phyloP scores from a whole-genome alignment of 2,113 vertebrate species.

The Dasyurus viverrinus region DNA sequence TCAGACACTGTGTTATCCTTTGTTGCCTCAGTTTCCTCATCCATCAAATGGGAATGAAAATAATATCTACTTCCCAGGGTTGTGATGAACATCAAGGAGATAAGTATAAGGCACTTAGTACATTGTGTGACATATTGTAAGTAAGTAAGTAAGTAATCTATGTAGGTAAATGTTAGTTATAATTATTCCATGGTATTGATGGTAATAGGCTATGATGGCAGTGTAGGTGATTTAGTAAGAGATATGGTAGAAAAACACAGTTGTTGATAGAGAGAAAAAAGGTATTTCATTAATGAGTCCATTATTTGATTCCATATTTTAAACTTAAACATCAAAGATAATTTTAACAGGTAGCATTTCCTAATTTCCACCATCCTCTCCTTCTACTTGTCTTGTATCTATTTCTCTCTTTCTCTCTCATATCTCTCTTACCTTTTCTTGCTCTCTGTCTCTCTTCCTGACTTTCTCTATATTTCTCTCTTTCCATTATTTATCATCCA shows the following conservation, averaged over 20 bases:
- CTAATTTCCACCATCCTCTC: background rate
- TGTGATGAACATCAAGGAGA: background rate
- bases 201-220: background rate
- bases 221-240: background rate
- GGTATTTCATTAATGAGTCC: background rate
- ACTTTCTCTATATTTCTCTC: too few species aligned
- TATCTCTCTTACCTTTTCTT: background rate
- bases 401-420: background rate
- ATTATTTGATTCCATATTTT: background rate
- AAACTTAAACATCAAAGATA: background rate
- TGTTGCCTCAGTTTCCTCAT: background rate
- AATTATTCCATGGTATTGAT: background rate
- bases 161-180: too few species aligned
- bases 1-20: background rate
- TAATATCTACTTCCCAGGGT: background rate
- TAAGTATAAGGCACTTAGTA: background rate
- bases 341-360: background rate
- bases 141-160: too few species aligned
- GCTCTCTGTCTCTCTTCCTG: too few species aligned
- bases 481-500: background rate
- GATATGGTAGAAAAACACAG: background rate
- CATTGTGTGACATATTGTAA: background rate
- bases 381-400: background rate
- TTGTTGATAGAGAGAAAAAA: background rate
- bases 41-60: background rate